Conservation (phyloP, 37 sponge, comb jelly and placozoan species). For the Halisarca cf. caerulea region DNA sequence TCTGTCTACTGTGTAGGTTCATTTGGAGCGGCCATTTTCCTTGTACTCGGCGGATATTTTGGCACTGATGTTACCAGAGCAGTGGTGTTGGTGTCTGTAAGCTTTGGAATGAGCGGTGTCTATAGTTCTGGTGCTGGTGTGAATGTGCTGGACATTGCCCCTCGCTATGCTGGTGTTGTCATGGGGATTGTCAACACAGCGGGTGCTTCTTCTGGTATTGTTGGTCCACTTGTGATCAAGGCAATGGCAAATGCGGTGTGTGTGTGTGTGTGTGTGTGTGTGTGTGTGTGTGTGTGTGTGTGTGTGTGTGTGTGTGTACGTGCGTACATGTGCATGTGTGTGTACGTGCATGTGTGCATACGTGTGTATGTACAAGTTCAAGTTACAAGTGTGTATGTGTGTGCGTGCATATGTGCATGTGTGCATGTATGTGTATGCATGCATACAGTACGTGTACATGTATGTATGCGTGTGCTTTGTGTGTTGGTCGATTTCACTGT, state of each 20-base stretch:
- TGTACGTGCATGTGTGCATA: conserved; percentile 9
- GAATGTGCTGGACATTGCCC: conserved; percentile 90
- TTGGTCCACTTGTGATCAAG: conserved; percentile 80
- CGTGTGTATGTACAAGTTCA: neutral
- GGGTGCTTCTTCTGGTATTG: conserved; percentile 83
- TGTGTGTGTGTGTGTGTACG: conserved; percentile 8
- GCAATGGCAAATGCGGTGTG: conserved; percentile 58
- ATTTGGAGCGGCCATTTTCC: too few species aligned
- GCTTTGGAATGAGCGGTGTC: conserved; percentile 55
- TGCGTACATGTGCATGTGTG: conserved; percentile 13
- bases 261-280: neutral
- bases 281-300: neutral
- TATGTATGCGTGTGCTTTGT: neutral
- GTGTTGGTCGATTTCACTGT: too few species aligned
- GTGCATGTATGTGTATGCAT: neutral
- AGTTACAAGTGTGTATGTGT: neutral
- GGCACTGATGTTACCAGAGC: conserved; percentile 47
- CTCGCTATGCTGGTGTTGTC: conserved; percentile 80
- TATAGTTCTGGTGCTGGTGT: conserved; percentile 56
- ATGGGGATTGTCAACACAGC: conserved; percentile 86
- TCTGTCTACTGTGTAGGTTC: too few species aligned
- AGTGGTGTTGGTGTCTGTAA: conserved; percentile 52
- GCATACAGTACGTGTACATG: neutral
- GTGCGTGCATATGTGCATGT: neutral
- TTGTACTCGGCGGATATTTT: conserved; percentile 61